phyloP scores from a whole-genome alignment of 2,888 invertebrate genomes.

The Mythimna loreyi region DNA sequence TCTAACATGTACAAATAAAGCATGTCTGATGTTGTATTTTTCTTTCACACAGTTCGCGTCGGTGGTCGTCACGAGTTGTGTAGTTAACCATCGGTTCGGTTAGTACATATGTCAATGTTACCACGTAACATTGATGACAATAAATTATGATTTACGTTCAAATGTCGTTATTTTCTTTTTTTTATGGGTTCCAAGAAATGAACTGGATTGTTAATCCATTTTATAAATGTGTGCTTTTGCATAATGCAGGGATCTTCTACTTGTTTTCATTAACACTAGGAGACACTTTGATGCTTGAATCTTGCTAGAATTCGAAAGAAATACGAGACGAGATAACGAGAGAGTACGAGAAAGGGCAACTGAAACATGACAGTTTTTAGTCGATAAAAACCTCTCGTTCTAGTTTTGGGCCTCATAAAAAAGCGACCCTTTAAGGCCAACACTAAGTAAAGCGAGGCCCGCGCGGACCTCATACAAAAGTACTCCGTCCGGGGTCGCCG shows the following conservation, averaged over 20 bases:
- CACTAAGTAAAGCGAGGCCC: too few species aligned
- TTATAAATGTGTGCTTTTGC: not conserved
- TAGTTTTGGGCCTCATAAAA: too few species aligned
- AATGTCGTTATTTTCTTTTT: conserved; percentile 51
- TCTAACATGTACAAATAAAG: conserved; percentile 52
- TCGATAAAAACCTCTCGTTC: too few species aligned
- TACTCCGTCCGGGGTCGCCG: too few species aligned
- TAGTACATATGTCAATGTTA: conserved; percentile 67
- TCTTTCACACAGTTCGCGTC: conserved; percentile 73
- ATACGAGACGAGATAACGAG: too few species aligned
- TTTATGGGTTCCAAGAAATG: not conserved
- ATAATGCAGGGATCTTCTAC: not conserved
- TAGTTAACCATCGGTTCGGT: conserved; percentile 66
- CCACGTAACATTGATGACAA: conserved; percentile 56
- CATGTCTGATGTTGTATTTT: conserved; percentile 73
- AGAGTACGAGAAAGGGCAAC: too few species aligned
- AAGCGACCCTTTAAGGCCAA: too few species aligned
- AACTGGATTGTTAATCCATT: too few species aligned
- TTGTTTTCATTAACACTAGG: not conserved
- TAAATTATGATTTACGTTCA: conserved; percentile 49
- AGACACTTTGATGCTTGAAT: too few species aligned
- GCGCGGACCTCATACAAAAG: too few species aligned
- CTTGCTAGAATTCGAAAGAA: too few species aligned
- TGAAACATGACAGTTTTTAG: not conserved
- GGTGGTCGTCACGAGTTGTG: conserved; percentile 60